Base-by-base conservation (phyloP, 2,888 invertebrate genomes). In the Bombylius major region DNA sequence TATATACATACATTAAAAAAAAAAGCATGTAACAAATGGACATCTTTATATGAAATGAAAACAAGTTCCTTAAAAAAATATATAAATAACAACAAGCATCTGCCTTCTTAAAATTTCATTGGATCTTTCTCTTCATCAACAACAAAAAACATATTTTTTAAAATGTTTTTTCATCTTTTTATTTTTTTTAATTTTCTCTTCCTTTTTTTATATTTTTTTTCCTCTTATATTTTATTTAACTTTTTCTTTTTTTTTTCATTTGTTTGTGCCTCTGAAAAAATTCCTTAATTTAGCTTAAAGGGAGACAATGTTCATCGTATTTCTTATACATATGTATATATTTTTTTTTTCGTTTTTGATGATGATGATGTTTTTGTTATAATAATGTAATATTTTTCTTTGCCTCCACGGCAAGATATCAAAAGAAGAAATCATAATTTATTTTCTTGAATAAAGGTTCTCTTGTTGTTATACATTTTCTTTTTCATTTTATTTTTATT, bases 371-470 rank as follows among this genome's bases (percentile, higher is more conserved):
- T 47, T 53, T 33, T 53, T 36, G 23, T 6, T 12, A 44, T 56
- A 36, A 9, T 44, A 9, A 7, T 44, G 12, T 12, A n/a, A 9
- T 44, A 13, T 44, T 12, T n/a, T 44, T 45, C 14, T 45, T 45
- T 14, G 23, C 23, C 23, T 23, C n/a, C 45, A n/a, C 56, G 53
- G 56, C n/a, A 14, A 48, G 50, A 50, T 56, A 56, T 56, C 56
- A 56, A 56, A 56, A 51, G 50, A 32, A 50, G 53, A 53, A 56
- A 56, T 56, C 56, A 56, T 56, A 56, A 56, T 56, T 56, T 56
- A 56, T 56, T 56, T 56, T 51, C 34, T 39, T 34, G 55, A 36
- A 39, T 44, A 50, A 36, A 46, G 50, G 39, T 11, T 42, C 39
- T 5, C 39, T 5, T 42, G 11, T 42, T 42, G 7, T 42, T 42